Evolutionary conservation across 2,888 invertebrate species (phyloP).

Genomic region (Idaea aversata): DNA sequence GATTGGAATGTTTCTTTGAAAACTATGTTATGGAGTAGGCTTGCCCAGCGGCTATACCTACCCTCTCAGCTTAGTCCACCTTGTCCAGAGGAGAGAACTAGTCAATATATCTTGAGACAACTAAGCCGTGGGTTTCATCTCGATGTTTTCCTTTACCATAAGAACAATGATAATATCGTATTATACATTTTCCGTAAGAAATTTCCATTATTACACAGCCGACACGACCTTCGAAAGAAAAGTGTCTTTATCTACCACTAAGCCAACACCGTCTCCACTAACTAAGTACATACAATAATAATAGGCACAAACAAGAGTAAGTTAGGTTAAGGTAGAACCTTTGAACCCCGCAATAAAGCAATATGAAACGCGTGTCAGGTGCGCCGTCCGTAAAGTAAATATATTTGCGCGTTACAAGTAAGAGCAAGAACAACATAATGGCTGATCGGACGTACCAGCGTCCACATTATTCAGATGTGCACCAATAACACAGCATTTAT

Average conservation of each 20-base stretch:
- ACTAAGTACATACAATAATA: neutral
- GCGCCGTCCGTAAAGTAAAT: conserved; percentile 52
- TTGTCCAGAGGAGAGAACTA: too few relatives aligned
- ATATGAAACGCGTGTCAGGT: conserved; percentile 8
- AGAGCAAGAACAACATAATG: conserved; percentile 28
- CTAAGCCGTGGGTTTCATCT: too few relatives aligned
- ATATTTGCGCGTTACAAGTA: conserved; percentile 66
- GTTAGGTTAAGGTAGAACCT: neutral
- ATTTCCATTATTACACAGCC: too few relatives aligned
- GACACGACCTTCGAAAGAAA: too few relatives aligned
- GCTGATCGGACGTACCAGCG: conserved; percentile 52
- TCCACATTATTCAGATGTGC: conserved; percentile 78
- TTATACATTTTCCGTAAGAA: too few relatives aligned
- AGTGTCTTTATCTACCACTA: neutral
- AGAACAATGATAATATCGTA: too few relatives aligned
- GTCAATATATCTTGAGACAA: too few relatives aligned
- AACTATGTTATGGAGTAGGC: too few relatives aligned
- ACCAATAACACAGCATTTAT: conserved; percentile 76
- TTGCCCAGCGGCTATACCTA: too few relatives aligned
- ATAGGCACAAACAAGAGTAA: neutral
- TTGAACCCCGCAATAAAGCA: conserved; percentile 2
- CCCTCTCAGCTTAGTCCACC: too few relatives aligned
- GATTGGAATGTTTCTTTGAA: too few relatives aligned
- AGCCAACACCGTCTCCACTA: neutral
- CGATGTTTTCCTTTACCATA: too few relatives aligned